Percentiles rank a stretch among this genome's conserved stretches.
phyloP scores from a whole-genome alignment of 2,888 invertebrate species.

The Tenthredo notha region DNA sequence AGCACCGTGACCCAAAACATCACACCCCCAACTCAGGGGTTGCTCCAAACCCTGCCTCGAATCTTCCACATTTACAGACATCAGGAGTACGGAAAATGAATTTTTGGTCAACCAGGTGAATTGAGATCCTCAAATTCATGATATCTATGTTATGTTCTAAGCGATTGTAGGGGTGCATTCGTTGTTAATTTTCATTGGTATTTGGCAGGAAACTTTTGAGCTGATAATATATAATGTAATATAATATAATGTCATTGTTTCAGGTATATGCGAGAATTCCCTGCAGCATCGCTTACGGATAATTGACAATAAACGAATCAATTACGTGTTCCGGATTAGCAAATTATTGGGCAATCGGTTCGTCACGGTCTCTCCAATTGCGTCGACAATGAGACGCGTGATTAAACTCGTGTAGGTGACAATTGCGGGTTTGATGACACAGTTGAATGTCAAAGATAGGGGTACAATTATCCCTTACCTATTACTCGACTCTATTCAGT shows the following conservation, averaged over 20 bases:
- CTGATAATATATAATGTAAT: background rate
- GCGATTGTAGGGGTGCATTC: background rate
- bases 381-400: constrained; percentile 21
- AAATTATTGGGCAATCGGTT: constrained; percentile 48
- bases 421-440: background rate
- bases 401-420: constrained; percentile 17
- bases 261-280: background rate
- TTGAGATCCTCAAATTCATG: background rate
- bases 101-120: background rate
- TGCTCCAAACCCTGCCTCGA: background rate
- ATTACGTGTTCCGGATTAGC: constrained; percentile 38
- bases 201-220: background rate
- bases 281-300: constrained; percentile 38
- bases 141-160: background rate
- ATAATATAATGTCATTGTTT: background rate
- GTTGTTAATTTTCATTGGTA: background rate
- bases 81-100: background rate
- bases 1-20: constrained; percentile 33
- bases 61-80: background rate
- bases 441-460: background rate
- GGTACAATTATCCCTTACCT: too few species aligned
- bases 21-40: background rate
- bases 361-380: background rate
- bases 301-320: constrained; percentile 48
- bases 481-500: background rate